phyloP scores from a whole-genome alignment of 1,140 invertebrate genomes.

The Listronotus bonariensis region DNA sequence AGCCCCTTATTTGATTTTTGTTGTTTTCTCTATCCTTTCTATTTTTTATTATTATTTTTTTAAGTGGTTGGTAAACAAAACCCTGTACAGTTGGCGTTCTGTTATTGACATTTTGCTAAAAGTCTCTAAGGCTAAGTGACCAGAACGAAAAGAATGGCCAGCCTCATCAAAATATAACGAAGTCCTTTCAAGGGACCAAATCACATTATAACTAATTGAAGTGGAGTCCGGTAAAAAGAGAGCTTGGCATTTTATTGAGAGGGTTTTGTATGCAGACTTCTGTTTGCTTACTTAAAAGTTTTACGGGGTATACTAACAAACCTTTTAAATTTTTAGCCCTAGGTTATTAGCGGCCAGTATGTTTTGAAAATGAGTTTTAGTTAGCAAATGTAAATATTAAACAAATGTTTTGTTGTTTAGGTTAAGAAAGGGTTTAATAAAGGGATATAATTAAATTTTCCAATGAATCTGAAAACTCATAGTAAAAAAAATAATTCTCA shows the following conservation, averaged over 20 bases:
- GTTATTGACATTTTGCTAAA: conserved; percentile 8
- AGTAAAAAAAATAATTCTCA: too few relatives aligned
- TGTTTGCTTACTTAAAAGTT: conserved; percentile 26
- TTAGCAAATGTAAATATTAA: too few relatives aligned
- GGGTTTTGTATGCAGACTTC: conserved; percentile 30
- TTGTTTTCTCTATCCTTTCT: too few relatives aligned
- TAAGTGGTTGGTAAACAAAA: too few relatives aligned
- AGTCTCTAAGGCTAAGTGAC: conserved; percentile 9
- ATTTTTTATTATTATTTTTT: too few relatives aligned
- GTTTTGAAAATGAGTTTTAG: not conserved
- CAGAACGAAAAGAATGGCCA: conserved; percentile 48
- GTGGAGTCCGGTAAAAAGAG: conserved; percentile 48
- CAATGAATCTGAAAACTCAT: too few relatives aligned
- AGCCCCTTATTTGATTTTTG: too few relatives aligned
- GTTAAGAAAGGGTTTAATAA: too few relatives aligned
- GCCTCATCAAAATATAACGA: conserved; percentile 53
- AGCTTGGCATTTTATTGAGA: conserved; percentile 30
- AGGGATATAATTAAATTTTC: too few relatives aligned
- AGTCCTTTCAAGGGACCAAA: conserved; percentile 51
- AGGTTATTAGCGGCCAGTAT: conserved; percentile 4
- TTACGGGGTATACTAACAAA: conserved; percentile 22
- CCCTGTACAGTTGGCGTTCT: too few relatives aligned
- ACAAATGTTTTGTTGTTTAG: too few relatives aligned
- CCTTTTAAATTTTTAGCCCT: conserved; percentile 10
- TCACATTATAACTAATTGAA: conserved; percentile 55